phyloP scores from a whole-genome alignment of 2,113 vertebrate species.

The Ictidomys tridecemlineatus region DNA sequence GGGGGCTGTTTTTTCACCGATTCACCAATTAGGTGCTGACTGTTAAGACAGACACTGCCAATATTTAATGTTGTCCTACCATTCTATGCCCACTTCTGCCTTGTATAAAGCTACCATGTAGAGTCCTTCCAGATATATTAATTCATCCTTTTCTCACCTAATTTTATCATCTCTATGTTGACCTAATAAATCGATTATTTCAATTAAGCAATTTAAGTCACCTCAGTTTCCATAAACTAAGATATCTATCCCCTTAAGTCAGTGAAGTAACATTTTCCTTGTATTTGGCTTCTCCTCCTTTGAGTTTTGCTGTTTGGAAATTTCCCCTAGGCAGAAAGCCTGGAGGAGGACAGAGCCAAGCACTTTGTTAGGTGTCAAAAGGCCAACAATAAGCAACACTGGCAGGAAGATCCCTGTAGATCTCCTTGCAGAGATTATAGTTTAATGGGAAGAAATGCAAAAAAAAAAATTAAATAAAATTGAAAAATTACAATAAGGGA shows the following conservation, averaged over 20 bases:
- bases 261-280: not conserved
- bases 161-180: not conserved
- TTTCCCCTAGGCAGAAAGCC: not conserved
- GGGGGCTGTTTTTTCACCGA: not conserved
- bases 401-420: not conserved
- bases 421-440: not conserved
- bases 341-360: not conserved
- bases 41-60: not conserved
- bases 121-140: not conserved
- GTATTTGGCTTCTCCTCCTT: not conserved
- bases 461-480: not conserved
- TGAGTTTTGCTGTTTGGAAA: not conserved
- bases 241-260: not conserved
- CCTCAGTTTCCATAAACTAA: not conserved
- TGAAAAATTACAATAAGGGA: not conserved
- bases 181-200: not conserved
- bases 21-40: not conserved
- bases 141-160: not conserved
- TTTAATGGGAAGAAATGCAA: not conserved
- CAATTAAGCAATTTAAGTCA: not conserved
- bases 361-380: not conserved
- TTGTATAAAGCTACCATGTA: not conserved
- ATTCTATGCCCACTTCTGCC: not conserved
- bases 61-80: not conserved
- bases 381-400: not conserved